Evolutionary conservation across 2,797 vertebrate species (phyloP).

Genomic region (Catharus ustulatus): DNA sequence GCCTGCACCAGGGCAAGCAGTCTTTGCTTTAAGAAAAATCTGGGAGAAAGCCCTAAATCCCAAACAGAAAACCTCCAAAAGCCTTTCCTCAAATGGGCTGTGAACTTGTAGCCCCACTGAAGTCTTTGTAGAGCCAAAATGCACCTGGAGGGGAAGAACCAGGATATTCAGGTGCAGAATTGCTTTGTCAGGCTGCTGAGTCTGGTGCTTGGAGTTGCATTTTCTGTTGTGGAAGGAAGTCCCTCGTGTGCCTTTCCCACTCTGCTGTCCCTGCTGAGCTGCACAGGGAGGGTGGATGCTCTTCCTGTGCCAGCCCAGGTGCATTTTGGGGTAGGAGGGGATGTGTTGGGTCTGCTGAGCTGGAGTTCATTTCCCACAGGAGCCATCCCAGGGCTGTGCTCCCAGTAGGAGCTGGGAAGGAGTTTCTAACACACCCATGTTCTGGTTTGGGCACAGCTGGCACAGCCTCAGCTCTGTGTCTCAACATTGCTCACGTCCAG

Average conservation of each 20-base stretch:
- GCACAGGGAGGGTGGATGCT: neutral
- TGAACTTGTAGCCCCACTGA: neutral
- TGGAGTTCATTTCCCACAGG: neutral
- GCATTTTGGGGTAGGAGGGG: neutral
- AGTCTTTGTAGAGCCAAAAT: neutral
- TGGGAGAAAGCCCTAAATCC: neutral
- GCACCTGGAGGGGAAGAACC: neutral
- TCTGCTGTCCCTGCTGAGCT: neutral
- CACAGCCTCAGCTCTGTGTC: neutral
- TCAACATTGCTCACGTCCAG: neutral
- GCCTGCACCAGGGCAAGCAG: neutral
- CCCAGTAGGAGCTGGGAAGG: neutral
- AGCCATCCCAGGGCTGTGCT: neutral
- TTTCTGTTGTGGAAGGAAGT: neutral
- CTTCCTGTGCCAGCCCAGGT: fast-evolving
- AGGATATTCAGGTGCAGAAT: neutral
- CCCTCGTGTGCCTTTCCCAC: neutral
- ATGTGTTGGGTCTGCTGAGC: neutral
- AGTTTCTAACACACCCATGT: fast-evolving
- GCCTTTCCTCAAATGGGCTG: neutral
- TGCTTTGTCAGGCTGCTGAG: neutral
- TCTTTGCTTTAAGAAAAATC: neutral
- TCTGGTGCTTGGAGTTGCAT: neutral
- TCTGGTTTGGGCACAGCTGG: neutral
- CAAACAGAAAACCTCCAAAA: neutral